phyloP scores from a whole-genome alignment of 1,140 invertebrate genomes.

The Pemphigus obesinymphae region DNA sequence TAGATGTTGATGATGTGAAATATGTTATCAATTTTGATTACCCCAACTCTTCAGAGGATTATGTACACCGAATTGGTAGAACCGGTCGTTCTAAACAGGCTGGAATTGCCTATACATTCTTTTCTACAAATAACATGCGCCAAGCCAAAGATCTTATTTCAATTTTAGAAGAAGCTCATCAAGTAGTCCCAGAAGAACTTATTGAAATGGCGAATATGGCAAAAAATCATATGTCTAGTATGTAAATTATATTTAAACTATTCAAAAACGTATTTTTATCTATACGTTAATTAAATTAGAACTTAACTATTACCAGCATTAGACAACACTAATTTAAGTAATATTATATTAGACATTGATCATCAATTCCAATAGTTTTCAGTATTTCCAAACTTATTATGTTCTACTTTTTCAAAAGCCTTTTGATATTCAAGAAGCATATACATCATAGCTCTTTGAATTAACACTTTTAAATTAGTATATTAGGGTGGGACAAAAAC shows the following conservation, averaged over 20 bases:
- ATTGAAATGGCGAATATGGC: slow-evolving; percentile 56
- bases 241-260: slow-evolving; percentile 16
- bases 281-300: too few relatives aligned
- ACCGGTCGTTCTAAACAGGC: slow-evolving; percentile 91
- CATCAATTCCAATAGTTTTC: too few relatives aligned
- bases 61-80: slow-evolving; percentile 97
- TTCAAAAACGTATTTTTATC: too few relatives aligned
- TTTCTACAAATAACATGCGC: slow-evolving; percentile 86
- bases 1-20: slow-evolving; percentile 99
- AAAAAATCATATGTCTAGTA: slow-evolving; percentile 45
- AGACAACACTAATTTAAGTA: too few relatives aligned
- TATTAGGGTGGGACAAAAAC: too few relatives aligned
- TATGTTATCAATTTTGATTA: slow-evolving; percentile 99
- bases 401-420: too few relatives aligned
- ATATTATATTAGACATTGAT: too few relatives aligned
- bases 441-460: too few relatives aligned
- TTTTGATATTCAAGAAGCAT: too few relatives aligned
- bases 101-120: slow-evolving; percentile 99
- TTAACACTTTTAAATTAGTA: too few relatives aligned
- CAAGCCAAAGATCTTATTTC: slow-evolving; percentile 89
- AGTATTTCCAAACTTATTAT: too few relatives aligned
- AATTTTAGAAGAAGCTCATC: slow-evolving; percentile 91
- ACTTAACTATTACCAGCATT: too few relatives aligned
- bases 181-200: slow-evolving; percentile 74
- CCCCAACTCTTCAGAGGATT: slow-evolving; percentile 97